phyloP scores from a whole-genome alignment of 2,113 vertebrate species.

The Hystrix cristata region DNA sequence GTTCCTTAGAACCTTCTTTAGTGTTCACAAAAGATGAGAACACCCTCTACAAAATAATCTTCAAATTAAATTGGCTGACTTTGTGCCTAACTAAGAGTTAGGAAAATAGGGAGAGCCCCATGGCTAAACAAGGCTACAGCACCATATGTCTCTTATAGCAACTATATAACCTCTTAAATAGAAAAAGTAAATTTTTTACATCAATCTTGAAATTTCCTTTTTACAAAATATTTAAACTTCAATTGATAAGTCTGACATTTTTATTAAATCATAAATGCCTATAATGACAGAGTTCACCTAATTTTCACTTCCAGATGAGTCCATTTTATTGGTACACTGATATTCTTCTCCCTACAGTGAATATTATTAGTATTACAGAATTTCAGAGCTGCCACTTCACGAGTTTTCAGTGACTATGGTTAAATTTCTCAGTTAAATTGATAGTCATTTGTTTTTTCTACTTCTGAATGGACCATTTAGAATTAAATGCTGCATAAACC shows the following conservation, averaged over 20 bases:
- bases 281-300: not conserved
- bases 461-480: constrained; percentile 65
- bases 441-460: constrained; percentile 73
- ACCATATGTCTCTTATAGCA: not conserved
- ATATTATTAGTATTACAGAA: not conserved
- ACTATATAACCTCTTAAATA: not conserved
- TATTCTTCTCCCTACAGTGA: not conserved
- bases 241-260: not conserved
- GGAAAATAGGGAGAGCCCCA: not conserved
- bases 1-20: not conserved
- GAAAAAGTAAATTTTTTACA: not conserved
- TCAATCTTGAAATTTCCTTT: not conserved
- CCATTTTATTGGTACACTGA: not conserved
- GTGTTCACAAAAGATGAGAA: not conserved
- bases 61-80: not conserved
- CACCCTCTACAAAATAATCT: constrained; percentile 14
- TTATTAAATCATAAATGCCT: not conserved
- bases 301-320: not conserved
- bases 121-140: not conserved
- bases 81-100: not conserved
- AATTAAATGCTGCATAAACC: constrained; percentile 73
- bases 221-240: not conserved
- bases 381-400: not conserved
- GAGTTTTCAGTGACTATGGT: constrained; percentile 61
- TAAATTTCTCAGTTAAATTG: constrained; percentile 70